Percentiles rank a stretch among this genome's conserved stretches.
Conservation (phyloP, 2,797 vertebrate species). For the Sus cebifrons region DNA sequence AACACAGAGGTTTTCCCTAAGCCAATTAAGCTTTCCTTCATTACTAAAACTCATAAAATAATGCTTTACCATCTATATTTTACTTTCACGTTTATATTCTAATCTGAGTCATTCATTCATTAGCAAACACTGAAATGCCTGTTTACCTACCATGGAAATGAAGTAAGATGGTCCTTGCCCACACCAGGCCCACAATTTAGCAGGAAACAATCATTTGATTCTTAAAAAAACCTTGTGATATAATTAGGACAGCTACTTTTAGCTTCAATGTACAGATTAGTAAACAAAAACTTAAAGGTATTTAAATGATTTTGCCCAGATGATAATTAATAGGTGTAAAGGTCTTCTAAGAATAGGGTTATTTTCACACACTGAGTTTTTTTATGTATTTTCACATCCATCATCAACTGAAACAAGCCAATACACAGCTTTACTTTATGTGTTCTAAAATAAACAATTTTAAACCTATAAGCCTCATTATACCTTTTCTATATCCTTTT, state of each 20-base stretch:
- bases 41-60: background rate
- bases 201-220: slow-evolving; percentile 25
- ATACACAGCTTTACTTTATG: background rate
- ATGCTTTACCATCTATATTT: background rate
- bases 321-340: slow-evolving; percentile 55
- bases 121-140: background rate
- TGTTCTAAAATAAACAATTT: slow-evolving; percentile 25
- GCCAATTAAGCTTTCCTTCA: background rate
- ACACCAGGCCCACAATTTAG: background rate
- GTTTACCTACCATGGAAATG: slow-evolving; percentile 14
- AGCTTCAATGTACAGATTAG: slow-evolving; percentile 37
- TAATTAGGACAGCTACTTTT: slow-evolving; percentile 66
- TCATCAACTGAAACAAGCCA: background rate
- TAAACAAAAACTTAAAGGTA: slow-evolving; percentile 45
- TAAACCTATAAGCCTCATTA: background rate
- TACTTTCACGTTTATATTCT: background rate
- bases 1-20: background rate
- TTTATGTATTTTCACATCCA: background rate
- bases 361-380: background rate
- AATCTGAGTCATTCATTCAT: slow-evolving; percentile 1
- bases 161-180: background rate
- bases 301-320: slow-evolving; percentile 58
- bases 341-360: slow-evolving; percentile 47
- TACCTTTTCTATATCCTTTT: background rate
- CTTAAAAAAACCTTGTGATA: slow-evolving; percentile 21